Base-by-base conservation (phyloP, 2,113 vertebrate genomes). In the Heloderma charlesbogerti region DNA sequence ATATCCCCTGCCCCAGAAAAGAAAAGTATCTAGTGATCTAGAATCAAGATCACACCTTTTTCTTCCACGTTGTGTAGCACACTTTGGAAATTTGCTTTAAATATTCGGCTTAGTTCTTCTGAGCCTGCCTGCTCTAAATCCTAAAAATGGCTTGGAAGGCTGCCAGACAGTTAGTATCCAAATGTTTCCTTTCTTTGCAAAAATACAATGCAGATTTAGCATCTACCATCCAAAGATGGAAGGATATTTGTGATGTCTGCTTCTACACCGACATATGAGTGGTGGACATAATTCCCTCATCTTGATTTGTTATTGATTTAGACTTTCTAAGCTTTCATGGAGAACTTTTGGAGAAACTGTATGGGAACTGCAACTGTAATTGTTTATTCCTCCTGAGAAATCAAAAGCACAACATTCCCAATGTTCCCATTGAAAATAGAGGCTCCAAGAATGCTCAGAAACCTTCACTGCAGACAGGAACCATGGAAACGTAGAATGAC, bases 1-100 rank as follows among this genome's bases (percentile, higher is more conserved):
- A 40, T 86, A 88, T 29, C 27, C 15, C 48, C 34, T 12, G 1
- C 79, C 31, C 31, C 31, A 6, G 3, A 84, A 89, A 51, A 88
- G 93, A 92, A n/a, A 37, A 63, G 72, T 81, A 51, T 83, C 13
- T 63, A n/a, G 13, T 6, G 40, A 57, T 91, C 48, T 84, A 79
- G 84, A 77, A 91, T 13, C 60, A n/a, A 15, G 85, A 15, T 69
- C 22, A 74, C 45, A 43, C 89, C 34, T 81, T 88, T 12, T 40
- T 12, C n/a, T 51, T 92, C 27, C 67, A 48, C 15, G 37, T 90
- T 43, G 18, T 79, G 20, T 10, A 12, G 25, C 9, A 4, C 25
- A 57, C 31, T 79, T 27, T 60, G 88, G 13, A 84, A 91, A 12
- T 1, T 20, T 91, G 27, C 57, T 93, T 31, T 84, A 1, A 77